Percentiles rank a stretch among this genome's conserved stretches.
Conservation (phyloP, 1,140 invertebrate species). For the Augochlora pura region DNA sequence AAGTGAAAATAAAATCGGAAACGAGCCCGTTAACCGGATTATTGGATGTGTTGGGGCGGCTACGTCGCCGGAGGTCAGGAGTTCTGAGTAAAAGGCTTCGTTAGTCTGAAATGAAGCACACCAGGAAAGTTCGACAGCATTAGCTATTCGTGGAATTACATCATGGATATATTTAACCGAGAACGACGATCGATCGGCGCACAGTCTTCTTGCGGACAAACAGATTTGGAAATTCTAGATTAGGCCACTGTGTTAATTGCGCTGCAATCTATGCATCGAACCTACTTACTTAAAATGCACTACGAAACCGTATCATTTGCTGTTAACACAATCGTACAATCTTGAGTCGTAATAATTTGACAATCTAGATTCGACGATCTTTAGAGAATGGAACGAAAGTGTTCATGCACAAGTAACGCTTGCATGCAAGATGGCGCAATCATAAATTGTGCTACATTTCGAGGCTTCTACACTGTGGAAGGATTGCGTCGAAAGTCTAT, state of each 20-base stretch:
- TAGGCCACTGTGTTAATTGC: too few relatives aligned
- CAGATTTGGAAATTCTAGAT: background rate
- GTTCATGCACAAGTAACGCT: too few relatives aligned
- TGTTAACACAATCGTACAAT: too few relatives aligned
- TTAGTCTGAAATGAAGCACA: conserved; percentile 35
- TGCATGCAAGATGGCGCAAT: too few relatives aligned
- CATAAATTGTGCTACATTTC: background rate
- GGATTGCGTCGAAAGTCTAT: too few relatives aligned
- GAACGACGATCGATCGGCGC: conserved; percentile 23
- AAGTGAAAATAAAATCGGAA: conserved; percentile 31
- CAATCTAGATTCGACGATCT: too few relatives aligned
- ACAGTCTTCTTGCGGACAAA: background rate
- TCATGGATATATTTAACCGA: background rate
- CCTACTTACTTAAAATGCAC: too few relatives aligned
- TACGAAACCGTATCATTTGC: too few relatives aligned
- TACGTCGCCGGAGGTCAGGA: conserved; percentile 37
- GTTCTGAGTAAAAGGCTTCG: conserved; percentile 45
- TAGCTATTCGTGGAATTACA: conserved; percentile 31
- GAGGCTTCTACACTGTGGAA: too few relatives aligned
- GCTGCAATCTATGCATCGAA: too few relatives aligned
- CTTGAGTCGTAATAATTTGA: too few relatives aligned
- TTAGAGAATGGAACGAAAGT: too few relatives aligned
- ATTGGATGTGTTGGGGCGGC: conserved; percentile 20
- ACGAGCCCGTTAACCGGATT: conserved; percentile 32
- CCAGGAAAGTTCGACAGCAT: conserved; percentile 39